Base-by-base conservation (phyloP, 2,888 invertebrate genomes). In the Nysson spinosus region DNA sequence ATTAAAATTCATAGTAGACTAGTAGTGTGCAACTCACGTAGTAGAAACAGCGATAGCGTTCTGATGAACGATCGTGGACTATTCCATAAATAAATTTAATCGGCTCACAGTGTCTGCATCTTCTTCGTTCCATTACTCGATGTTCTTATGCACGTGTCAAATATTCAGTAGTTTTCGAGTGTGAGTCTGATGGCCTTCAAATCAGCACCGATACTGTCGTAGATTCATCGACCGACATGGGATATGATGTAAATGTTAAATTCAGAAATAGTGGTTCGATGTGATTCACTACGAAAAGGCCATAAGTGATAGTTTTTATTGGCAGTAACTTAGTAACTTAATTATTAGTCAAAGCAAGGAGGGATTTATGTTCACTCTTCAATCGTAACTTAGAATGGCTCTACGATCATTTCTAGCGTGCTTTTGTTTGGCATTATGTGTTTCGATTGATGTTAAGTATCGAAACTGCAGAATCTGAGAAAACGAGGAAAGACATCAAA, bases 261-360 rank as follows among this genome's bases (percentile, higher is more conserved):
- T 67, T 69, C 62, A 50, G 28, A 67, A 46, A 51, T 37, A 20
- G 42, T 24, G 51, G 51, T 39, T 49, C 44, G 37, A 28, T 6
- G 16, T 9, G 16, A 43, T 43, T 14, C 19, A 58, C 28, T 17
- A 26, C 42, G 40, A 51, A 50, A 54, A 55, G 39, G 39, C 17
- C 47, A 46, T 37, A 17, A 17, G 32, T 51, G 22, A 34, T 44
- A 30, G 22, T 37, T 56, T 44, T 50, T 42, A 62, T 77, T 79
- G 75, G 68, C 75, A 72, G 71, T 74, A 76, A 78, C 70, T 74
- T 65, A 69, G 76, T n/a, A n/a, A n/a, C n/a, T n/a, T n/a, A 76
- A 78, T 78, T 80, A 80, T 78, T 80, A 75, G 77, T 66, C 67
- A 69, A 71, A 44, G 56, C 49, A 47, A 37, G 22, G 11, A 47